phyloP scores from a whole-genome alignment of 2,113 vertebrate genomes.

The Riparia riparia region DNA sequence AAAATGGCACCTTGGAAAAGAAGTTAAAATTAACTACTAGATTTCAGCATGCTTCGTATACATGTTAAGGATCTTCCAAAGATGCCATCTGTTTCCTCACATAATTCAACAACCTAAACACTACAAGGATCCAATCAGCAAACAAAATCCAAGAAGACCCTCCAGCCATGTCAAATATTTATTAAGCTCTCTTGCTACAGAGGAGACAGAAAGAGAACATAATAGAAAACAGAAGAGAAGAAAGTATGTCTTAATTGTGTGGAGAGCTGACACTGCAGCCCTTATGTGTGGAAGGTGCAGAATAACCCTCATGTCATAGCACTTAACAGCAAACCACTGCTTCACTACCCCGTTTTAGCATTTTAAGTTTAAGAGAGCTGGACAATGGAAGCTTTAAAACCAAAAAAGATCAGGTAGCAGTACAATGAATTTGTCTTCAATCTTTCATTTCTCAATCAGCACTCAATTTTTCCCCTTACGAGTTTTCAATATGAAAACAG shows the following conservation, averaged over 20 bases:
- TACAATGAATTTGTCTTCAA: neutral
- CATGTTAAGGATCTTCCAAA: neutral
- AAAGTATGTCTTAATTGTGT: neutral
- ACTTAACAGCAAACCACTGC: neutral
- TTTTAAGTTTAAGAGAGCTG: neutral
- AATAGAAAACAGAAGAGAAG: constrained; percentile 9
- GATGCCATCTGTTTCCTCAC: neutral
- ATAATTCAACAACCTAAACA: neutral
- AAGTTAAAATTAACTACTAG: neutral
- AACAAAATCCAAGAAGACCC: neutral
- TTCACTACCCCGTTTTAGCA: neutral
- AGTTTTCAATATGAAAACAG: constrained; percentile 64
- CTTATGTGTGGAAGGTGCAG: neutral
- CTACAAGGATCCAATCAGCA: neutral
- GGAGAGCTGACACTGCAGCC: neutral
- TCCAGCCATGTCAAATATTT: constrained; percentile 33
- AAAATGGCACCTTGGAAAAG: neutral
- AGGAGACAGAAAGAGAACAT: neutral
- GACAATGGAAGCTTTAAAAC: neutral
- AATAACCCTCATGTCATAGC: neutral
- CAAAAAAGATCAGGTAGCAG: neutral
- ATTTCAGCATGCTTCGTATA: neutral
- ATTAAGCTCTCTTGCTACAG: constrained; percentile 33
- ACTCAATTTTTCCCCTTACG: neutral
- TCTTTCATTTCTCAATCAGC: neutral